These are phyloP conservation scores for Trogon surrucura DNA, from an alignment of 2,113 vertebrate genomes.

Conservation along the genomic window DNA sequence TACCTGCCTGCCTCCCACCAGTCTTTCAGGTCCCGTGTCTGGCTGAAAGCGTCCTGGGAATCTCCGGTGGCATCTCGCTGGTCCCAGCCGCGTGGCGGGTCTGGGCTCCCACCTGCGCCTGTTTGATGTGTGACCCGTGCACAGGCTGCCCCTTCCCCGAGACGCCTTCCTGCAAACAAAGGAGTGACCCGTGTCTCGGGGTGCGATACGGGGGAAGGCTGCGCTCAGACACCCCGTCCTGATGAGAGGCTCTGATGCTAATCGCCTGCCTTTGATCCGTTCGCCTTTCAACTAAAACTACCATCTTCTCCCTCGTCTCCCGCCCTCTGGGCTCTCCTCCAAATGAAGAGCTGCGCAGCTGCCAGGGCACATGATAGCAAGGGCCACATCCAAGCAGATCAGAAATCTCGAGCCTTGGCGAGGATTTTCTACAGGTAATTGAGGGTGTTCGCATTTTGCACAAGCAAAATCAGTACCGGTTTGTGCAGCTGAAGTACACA, in stretches of 20 bases:
- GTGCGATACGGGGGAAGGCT: background rate
- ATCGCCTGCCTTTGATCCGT: constrained; percentile 33
- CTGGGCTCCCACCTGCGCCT: background rate
- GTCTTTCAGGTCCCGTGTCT: background rate
- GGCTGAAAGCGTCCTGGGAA: background rate
- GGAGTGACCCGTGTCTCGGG: background rate
- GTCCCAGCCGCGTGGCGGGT: background rate
- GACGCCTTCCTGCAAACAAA: background rate
- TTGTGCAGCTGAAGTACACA: background rate
- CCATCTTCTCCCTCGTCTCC: background rate
- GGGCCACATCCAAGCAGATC: constrained; percentile 32
- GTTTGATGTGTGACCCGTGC: background rate
- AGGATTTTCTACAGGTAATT: background rate
- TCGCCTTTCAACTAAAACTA: constrained; percentile 29
- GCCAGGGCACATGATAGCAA: background rate
- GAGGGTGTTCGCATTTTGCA: background rate
- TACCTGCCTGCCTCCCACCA: background rate
- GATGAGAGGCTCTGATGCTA: constrained; percentile 11
- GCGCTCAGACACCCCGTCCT: background rate
- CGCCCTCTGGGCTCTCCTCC: background rate
- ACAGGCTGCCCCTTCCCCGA: background rate
- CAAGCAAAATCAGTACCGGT: background rate
- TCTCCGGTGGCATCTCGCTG: background rate
- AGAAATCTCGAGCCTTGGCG: background rate
- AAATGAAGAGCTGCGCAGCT: background rate